Conservation (phyloP, 2,113 vertebrate species). For the Oostethus manadensis region DNA sequence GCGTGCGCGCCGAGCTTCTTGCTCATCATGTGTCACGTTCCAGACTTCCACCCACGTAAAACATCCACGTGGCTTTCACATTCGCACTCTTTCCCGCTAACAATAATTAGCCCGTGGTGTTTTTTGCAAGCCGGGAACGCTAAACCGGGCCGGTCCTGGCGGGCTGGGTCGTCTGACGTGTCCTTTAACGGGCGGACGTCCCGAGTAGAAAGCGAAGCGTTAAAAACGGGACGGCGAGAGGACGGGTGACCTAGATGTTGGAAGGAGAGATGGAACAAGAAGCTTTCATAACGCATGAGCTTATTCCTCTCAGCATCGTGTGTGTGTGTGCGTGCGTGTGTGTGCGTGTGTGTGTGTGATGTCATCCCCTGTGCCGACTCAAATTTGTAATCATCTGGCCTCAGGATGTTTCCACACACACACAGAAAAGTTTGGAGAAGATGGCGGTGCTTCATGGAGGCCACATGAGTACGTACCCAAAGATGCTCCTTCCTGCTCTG, state of each 20-base stretch:
- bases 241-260: constrained; percentile 49
- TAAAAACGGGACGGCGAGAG: neutral
- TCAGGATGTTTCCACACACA: constrained; percentile 11
- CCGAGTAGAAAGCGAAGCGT: neutral
- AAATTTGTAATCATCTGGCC: constrained; percentile 28
- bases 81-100: no score
- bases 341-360: constrained; percentile 3
- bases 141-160: no score
- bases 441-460: constrained; percentile 11
- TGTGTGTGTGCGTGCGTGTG: neutral
- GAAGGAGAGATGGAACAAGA: constrained; percentile 33
- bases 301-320: constrained; percentile 26
- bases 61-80: no score
- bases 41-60: no score
- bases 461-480: constrained; percentile 75
- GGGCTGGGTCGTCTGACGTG: no score
- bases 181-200: no score
- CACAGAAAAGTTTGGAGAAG: neutral
- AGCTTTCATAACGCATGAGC: constrained; percentile 41
- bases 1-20: no score
- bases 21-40: no score
- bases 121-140: no score
- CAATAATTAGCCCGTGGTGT: no score
- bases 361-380: constrained; percentile 26
- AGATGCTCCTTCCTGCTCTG: constrained; percentile 83